Base-by-base conservation (phyloP, 2,888 invertebrate species). In the Miltochrista miniata region DNA sequence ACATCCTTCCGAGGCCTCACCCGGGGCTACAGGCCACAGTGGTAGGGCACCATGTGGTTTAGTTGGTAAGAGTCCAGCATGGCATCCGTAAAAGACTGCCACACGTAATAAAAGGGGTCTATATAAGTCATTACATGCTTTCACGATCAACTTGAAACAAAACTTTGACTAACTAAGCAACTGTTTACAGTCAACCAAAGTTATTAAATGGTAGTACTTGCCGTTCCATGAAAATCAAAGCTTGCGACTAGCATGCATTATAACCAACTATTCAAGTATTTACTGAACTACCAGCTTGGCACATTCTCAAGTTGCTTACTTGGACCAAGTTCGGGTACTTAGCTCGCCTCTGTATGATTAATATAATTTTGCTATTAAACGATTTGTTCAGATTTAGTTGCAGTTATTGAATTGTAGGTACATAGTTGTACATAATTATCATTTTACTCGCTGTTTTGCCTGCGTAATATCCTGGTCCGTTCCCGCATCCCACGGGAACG, bases 331-430 rank as follows among this genome's bases (percentile, higher is more conserved):
- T 70, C 51, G 63, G 68, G 70, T 72, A 70, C 63, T 76, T 69
- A 69, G 70, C 64, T 78, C 73, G 81, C 81, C 64, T 78, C 73
- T 81, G 81, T 81, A 81, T 59, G 63, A 57, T 61, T 59, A 71
- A 74, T 72, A 71, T 74, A 56, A 51, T 54, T 40, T 41, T 29
- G 31, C 18, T 30, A 35, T 2, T 13, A 38, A 51, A 47, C 31
- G 11, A 14, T 46, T 18, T 18, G 18, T 38, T 10, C n/a, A n/a
- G n/a, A n/a, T n/a, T n/a, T n/a, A n/a, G n/a, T n/a, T n/a, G n/a
- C n/a, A n/a, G n/a, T n/a, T n/a, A n/a, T n/a, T n/a, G n/a, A n/a
- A n/a, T n/a, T n/a, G n/a, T n/a, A n/a, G n/a, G n/a, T n/a, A n/a
- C n/a, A n/a, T n/a, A n/a, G n/a, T n/a, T n/a, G n/a, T n/a, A n/a